Evolutionary conservation across 2,888 invertebrate species (phyloP).

Genomic region (Drosophila seclusa): DNA sequence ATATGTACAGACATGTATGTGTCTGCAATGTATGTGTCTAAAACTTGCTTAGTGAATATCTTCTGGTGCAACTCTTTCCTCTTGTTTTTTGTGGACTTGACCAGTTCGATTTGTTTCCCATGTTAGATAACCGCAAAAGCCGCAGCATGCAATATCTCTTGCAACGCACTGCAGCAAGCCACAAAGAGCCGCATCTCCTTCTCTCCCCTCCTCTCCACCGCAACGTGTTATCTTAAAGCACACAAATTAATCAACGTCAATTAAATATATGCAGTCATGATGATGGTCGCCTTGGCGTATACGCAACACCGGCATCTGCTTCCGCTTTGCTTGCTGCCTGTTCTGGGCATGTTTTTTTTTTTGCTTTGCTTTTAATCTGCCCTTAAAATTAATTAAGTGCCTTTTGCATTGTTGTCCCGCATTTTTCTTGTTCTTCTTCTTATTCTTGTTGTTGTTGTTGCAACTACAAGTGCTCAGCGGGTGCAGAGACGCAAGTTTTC

Average conservation of each 20-base stretch:
- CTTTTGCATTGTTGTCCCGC: conserved; percentile 21
- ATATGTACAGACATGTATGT: no score
- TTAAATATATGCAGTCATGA: conserved; percentile 37
- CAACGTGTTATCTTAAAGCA: conserved; percentile 21
- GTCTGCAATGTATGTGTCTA: background rate
- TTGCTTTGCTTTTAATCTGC: conserved; percentile 45
- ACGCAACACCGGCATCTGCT: conserved; percentile 42
- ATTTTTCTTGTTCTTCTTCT: background rate
- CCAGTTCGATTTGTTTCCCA: conserved; percentile 1
- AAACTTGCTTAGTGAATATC: background rate
- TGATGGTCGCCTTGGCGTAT: conserved; percentile 53
- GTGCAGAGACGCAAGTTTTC: conserved; percentile 13
- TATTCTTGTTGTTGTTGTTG: conserved; percentile 2
- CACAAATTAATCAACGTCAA: conserved; percentile 70
- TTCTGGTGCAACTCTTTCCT: no score
- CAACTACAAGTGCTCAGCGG: conserved; percentile 33
- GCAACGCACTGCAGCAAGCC: conserved; percentile 12
- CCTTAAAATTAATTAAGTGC: conserved; percentile 74
- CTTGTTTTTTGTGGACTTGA: background rate
- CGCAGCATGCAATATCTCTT: conserved; percentile 23
- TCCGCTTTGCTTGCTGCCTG: conserved; percentile 5
- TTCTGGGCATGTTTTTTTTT: conserved; percentile 28
- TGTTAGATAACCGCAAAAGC: conserved; percentile 4
- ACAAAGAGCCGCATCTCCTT: background rate
- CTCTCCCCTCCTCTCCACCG: background rate